These are phyloP conservation scores for Lagopus leucura DNA, from an alignment of 2,113 vertebrate species.

Conservation along the genomic window DNA sequence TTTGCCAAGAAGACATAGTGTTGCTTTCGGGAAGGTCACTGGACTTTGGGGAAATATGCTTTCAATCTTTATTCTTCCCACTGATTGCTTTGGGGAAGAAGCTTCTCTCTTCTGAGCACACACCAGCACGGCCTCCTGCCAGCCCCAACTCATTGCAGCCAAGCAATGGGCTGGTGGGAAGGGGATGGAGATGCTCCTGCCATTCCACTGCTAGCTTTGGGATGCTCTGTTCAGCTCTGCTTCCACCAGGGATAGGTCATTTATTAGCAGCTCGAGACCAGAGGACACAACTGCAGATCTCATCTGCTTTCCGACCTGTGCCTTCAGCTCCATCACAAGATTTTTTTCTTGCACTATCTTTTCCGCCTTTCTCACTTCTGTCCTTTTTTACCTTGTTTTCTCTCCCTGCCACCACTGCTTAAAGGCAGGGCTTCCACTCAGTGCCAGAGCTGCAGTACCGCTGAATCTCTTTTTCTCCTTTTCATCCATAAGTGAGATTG, in stretches of 20 bases:
- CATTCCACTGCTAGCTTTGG: no score
- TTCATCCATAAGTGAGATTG: not conserved
- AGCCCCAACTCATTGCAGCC: not conserved
- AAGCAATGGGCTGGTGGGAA: not conserved
- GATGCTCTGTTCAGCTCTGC: no score
- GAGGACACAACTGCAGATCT: rapidly evolving
- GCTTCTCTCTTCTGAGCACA: not conserved
- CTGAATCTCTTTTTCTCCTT: not conserved
- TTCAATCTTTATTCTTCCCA: not conserved
- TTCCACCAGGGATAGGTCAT: no score
- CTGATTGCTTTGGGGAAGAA: not conserved
- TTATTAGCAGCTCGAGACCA: no score
- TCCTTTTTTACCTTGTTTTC: not conserved
- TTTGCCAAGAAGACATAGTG: constrained; percentile 30
- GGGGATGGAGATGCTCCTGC: not conserved
- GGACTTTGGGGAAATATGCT: constrained; percentile 1
- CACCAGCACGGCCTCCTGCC: not conserved
- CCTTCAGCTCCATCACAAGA: not conserved
- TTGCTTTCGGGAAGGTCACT: not conserved
- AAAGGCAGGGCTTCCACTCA: not conserved
- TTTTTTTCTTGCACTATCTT: not conserved
- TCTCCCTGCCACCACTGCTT: not conserved
- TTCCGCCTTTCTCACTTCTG: not conserved
- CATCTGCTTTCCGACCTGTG: not conserved
- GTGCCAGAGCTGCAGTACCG: not conserved